Conservation (phyloP, 2,797 vertebrate species). For the Danio kyathit region DNA sequence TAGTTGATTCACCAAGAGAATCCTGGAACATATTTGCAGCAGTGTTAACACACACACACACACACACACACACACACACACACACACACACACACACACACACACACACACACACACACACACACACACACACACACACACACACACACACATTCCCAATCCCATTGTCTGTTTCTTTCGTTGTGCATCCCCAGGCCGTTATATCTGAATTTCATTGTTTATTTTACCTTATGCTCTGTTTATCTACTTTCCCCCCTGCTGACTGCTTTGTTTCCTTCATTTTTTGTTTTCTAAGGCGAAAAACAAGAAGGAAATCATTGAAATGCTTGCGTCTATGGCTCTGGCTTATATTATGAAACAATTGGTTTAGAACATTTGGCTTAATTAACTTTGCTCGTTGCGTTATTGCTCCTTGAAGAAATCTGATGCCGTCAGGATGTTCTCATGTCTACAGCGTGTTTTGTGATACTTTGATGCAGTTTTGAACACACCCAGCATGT, state of each 20-base stretch:
- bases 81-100: background rate
- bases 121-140: background rate
- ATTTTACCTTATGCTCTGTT: conserved; percentile 1
- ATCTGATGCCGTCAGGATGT: background rate
- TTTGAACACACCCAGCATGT: conserved; percentile 22
- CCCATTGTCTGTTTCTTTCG: background rate
- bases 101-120: background rate
- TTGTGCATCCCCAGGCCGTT: background rate
- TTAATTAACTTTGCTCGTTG: background rate
- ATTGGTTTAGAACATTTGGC: background rate
- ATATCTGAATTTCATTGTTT: conserved; percentile 9
- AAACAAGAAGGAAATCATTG: background rate
- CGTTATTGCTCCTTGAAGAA: background rate
- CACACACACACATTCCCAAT: too few relatives aligned
- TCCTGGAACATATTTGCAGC: conserved; percentile 22
- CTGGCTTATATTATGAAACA: too few relatives aligned
- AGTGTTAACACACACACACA: conserved; percentile 14
- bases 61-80: background rate
- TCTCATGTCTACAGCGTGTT: background rate
- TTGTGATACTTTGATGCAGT: background rate
- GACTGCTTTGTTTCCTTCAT: background rate
- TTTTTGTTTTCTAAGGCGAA: background rate
- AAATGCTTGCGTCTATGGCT: background rate
- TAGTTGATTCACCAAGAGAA: conserved; percentile 35
- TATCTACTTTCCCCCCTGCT: conserved; percentile 17